Percentiles rank a stretch among this genome's conserved stretches.
These are phyloP conservation scores for Stegodyphus dumicola DNA, from an alignment of 1,140 invertebrate species.

Conservation along the genomic window DNA sequence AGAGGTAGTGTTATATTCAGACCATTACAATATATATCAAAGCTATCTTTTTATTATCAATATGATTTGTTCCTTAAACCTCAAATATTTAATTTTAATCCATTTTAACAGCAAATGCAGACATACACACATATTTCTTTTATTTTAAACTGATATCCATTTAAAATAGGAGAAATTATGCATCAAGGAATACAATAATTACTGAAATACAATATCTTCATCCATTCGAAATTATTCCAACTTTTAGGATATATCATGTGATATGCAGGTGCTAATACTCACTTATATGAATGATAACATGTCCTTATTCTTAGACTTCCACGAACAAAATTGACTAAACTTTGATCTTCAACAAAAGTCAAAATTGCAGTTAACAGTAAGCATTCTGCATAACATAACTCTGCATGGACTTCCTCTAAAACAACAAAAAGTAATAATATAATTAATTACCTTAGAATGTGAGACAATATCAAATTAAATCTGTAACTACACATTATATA, in stretches of 20 bases:
- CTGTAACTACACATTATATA: too few species aligned
- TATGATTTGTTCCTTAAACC: too few species aligned
- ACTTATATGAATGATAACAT: conserved; percentile 94
- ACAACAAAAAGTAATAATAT: conserved; percentile 61
- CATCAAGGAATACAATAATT: background rate
- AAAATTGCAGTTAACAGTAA: conserved; percentile 87
- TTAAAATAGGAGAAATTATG: too few species aligned
- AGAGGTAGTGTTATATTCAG: too few species aligned
- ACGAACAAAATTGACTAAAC: conserved; percentile 90
- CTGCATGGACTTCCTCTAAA: conserved; percentile 90
- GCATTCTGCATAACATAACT: conserved; percentile 93
- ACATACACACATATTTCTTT: too few species aligned
- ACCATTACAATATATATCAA: too few species aligned
- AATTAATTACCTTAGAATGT: background rate
- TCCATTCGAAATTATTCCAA: too few species aligned
- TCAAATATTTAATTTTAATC: too few species aligned
- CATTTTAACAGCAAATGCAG: too few species aligned
- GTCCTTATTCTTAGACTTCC: conserved; percentile 92
- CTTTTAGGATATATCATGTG: too few species aligned
- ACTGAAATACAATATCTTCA: background rate
- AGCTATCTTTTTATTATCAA: too few species aligned
- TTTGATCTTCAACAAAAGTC: conserved; percentile 95
- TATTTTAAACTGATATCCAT: too few species aligned
- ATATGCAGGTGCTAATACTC: conserved; percentile 66
- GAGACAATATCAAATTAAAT: background rate